Base-by-base conservation (phyloP, 1,140 invertebrate genomes). In the Eubasilissa regina region DNA sequence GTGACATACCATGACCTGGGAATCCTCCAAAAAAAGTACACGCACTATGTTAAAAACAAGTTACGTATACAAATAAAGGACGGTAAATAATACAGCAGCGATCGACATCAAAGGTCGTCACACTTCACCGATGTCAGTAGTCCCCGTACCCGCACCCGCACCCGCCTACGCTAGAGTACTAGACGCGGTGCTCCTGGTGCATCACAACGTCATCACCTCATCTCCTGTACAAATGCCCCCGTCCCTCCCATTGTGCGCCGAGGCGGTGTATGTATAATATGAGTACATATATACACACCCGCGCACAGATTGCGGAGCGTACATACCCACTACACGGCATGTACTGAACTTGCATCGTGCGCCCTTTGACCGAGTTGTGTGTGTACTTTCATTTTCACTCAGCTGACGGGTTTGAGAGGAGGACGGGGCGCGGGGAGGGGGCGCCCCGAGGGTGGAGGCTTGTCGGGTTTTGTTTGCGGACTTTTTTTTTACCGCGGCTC, bases 331-430 rank as follows among this genome's bases (percentile, higher is more conserved):
- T 66, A 44, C 13, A 17, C 19, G 13, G 13, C 43, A 9, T 48
- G 44, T 70, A 48, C 44, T 19, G 45, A 70, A 47, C 44, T 47
- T 53, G 66, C 66, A 55, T 35, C 77, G 73, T 68, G 75, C 73
- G 89, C 88, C 88, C 88, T 89, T 89, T 89, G 88, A 89, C 88
- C 88, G 88, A 89, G 87, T 89, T 89, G 87, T 89, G 87, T 89
- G 87, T 89, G 88, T 89, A 89, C 89, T 89, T 89, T 89, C 89
- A 86, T 88, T 89, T 89, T 89, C 89, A 87, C 87, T 88, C 88
- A 89, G 88, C 88, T 89, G 88, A 87, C 87, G 87, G 85, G 86
- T 19, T 70, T 43, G 76, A 7, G 76, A 10, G 45, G 58, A 70
- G 76, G 62, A n/a, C 43, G 43, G 43, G 48, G 72, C 56, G n/a